Percentiles rank a stretch among this genome's conserved stretches.
Conservation (phyloP, 2,797 vertebrate species). For the Astyanax mexicanus region DNA sequence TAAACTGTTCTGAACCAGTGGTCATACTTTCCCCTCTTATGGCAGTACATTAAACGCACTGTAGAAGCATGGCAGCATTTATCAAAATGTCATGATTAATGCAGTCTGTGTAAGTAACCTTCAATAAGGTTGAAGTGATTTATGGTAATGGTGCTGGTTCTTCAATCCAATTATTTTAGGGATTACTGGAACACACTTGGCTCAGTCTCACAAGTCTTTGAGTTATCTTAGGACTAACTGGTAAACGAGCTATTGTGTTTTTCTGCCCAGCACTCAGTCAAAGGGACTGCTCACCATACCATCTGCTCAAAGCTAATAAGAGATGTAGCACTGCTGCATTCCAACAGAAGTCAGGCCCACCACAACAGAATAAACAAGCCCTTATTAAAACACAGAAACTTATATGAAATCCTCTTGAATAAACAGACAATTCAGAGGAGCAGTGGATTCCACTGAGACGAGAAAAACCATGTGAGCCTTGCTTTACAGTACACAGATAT, state of each 20-base stretch:
- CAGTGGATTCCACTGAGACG: background rate
- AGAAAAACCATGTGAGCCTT: background rate
- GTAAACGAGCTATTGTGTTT: conserved; percentile 50
- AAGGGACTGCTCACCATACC: conserved; percentile 48
- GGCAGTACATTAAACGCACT: conserved; percentile 30
- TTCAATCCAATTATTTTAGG: conserved; percentile 53
- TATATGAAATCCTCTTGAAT: background rate
- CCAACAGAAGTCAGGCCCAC: background rate
- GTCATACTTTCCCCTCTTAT: conserved; percentile 36
- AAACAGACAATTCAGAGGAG: background rate
- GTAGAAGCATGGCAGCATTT: conserved; percentile 22
- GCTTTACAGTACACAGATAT: no score
- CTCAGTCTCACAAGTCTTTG: conserved; percentile 37
- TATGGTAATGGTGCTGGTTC: conserved; percentile 29
- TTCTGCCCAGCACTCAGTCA: conserved; percentile 51
- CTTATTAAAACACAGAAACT: background rate
- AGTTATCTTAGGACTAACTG: conserved; percentile 54
- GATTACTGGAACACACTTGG: conserved; percentile 56
- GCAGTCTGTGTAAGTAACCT: conserved; percentile 40
- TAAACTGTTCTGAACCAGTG: conserved; percentile 28
- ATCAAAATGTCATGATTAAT: conserved; percentile 40
- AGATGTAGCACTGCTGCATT: conserved; percentile 10
- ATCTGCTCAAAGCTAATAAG: conserved; percentile 48
- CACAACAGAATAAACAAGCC: background rate
- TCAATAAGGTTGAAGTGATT: conserved; percentile 50